Evolutionary conservation across 2,113 vertebrate species (phyloP).

Genomic region (Isurus oxyrinchus): DNA sequence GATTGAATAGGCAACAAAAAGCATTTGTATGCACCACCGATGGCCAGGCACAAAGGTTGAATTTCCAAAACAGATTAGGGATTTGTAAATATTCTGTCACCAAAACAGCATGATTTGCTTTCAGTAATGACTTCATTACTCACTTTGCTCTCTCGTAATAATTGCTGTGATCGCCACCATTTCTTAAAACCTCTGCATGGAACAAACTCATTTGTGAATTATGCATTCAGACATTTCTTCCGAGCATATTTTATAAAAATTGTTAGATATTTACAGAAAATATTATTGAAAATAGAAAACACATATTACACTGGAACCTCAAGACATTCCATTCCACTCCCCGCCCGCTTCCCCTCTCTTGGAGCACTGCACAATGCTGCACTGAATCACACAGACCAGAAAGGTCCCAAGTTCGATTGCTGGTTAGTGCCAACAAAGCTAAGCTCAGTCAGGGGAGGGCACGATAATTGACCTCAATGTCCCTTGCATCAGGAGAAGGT

Average conservation of each 20-base stretch:
- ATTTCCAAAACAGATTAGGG: not conserved
- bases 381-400: not conserved
- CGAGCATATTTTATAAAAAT: slow-evolving; percentile 25
- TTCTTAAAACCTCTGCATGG: not conserved
- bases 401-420: not conserved
- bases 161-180: not conserved
- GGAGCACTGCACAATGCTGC: not conserved
- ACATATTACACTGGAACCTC: slow-evolving; percentile 5
- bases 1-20: not conserved
- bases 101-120: not conserved
- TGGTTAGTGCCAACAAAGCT: not conserved
- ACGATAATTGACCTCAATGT: not conserved
- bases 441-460: not conserved
- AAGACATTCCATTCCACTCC: not conserved
- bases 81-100: not conserved
- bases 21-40: not conserved
- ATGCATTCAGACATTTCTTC: slow-evolving; percentile 20
- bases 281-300: slow-evolving; percentile 34
- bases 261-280: slow-evolving; percentile 28
- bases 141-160: not conserved
- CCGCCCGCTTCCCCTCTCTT: not conserved
- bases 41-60: not conserved
- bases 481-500: not conserved
- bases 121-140: not conserved
- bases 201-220: not conserved